phyloP scores from a whole-genome alignment of 2,888 invertebrate genomes.

The Falcaria lacertinaria region DNA sequence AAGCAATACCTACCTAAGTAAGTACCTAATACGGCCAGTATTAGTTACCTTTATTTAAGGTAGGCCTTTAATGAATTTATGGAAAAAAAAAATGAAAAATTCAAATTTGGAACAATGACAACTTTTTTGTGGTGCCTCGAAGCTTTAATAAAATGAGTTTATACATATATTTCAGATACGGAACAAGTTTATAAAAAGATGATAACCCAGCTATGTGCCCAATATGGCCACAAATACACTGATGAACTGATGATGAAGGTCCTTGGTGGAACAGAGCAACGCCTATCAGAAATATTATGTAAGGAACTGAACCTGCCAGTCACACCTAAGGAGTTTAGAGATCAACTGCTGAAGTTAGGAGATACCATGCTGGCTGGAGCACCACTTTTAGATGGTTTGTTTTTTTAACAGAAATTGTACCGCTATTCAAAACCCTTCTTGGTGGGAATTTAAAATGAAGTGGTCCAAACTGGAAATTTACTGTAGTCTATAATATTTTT shows the following conservation, averaged over 20 bases:
- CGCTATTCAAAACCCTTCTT: too few species aligned
- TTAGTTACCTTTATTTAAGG: too few species aligned
- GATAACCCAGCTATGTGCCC: slow-evolving; percentile 83
- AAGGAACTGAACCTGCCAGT: slow-evolving; percentile 84
- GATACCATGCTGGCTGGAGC: slow-evolving; percentile 81
- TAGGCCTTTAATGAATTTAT: too few species aligned
- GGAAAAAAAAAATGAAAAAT: too few species aligned
- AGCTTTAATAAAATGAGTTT: too few species aligned
- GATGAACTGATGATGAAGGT: slow-evolving; percentile 88
- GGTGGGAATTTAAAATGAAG: too few species aligned
- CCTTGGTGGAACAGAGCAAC: slow-evolving; percentile 86
- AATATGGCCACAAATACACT: slow-evolving; percentile 88
- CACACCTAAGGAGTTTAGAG: slow-evolving; percentile 82
- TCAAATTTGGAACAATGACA: neutral
- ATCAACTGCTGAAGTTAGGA: slow-evolving; percentile 79
- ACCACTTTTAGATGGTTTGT: slow-evolving; percentile 84
- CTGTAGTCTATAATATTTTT: too few species aligned
- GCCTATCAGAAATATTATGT: slow-evolving; percentile 84
- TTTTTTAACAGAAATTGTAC: neutral
- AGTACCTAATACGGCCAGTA: too few species aligned
- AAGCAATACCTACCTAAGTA: too few species aligned
- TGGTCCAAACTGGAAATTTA: too few species aligned
- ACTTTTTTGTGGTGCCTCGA: neutral
- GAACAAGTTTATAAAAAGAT: slow-evolving; percentile 89
- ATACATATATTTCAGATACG: slow-evolving; percentile 81